phyloP scores from a whole-genome alignment of 2,797 vertebrate species.

The Apodemus agrarius region DNA sequence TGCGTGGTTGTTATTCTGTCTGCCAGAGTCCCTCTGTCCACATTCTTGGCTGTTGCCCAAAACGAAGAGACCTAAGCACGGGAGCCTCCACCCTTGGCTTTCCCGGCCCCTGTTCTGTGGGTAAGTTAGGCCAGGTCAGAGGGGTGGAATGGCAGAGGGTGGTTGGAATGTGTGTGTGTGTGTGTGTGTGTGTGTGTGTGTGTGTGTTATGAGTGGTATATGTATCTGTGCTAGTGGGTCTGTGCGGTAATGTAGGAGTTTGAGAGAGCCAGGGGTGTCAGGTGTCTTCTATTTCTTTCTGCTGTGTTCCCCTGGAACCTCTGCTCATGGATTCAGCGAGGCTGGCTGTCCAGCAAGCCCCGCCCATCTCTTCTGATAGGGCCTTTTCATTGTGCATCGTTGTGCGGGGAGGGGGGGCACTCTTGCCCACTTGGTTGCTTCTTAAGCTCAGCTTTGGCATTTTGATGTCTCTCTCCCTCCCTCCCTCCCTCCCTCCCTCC shows the following conservation, averaged over 20 bases:
- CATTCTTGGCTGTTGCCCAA: neutral
- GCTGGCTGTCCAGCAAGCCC: neutral
- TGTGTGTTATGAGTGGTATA: neutral
- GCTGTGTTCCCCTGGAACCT: neutral
- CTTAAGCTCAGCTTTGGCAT: neutral
- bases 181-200: too few species aligned
- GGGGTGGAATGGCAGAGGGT: neutral
- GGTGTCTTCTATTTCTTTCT: neutral
- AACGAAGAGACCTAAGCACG: neutral
- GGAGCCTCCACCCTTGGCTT: neutral
- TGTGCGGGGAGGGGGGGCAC: too few species aligned
- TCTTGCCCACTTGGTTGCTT: neutral
- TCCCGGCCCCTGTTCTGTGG: neutral
- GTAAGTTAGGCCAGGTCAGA: neutral
- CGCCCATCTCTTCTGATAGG: neutral
- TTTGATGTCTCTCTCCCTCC: neutral
- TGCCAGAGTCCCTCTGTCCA: neutral
- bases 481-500: too few species aligned
- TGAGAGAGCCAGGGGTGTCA: neutral
- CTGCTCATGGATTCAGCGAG: neutral
- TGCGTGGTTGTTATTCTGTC: neutral
- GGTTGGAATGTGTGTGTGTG: too few species aligned
- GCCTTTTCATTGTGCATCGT: too few species aligned
- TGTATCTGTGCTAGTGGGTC: neutral
- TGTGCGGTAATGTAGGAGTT: neutral